Conservation (phyloP, 2,888 invertebrate genomes). For the Plagodis dolabraria region DNA sequence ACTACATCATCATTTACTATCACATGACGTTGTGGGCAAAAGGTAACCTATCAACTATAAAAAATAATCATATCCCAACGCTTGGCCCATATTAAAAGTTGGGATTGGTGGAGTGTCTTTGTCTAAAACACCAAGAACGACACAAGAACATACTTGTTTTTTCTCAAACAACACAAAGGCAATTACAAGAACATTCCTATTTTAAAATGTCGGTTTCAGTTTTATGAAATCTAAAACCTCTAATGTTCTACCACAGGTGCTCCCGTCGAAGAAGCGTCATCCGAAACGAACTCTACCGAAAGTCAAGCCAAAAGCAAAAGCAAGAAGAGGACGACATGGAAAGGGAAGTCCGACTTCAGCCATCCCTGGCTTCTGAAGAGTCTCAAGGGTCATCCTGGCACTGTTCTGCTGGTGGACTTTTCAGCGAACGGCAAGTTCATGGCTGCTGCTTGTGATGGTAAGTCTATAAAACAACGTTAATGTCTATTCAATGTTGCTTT, state of each 20-base stretch:
- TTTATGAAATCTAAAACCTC: too few relatives aligned
- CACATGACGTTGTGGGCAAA: too few relatives aligned
- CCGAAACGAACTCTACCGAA: constrained; percentile 59
- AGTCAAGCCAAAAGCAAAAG: constrained; percentile 68
- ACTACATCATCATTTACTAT: too few relatives aligned
- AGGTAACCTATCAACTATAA: too few relatives aligned
- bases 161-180: too few relatives aligned
- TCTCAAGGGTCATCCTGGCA: constrained; percentile 92
- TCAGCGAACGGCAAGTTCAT: constrained; percentile 94
- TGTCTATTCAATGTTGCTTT: background rate
- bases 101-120: too few relatives aligned
- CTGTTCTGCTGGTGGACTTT: constrained; percentile 91
- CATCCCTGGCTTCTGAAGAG: constrained; percentile 93
- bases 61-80: too few relatives aligned
- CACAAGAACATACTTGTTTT: too few relatives aligned
- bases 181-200: too few relatives aligned
- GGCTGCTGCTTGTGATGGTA: constrained; percentile 94
- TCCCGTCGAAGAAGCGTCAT: constrained; percentile 61
- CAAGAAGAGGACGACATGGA: constrained; percentile 81
- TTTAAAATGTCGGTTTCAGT: too few relatives aligned
- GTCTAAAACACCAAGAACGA: too few relatives aligned
- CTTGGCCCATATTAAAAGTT: too few relatives aligned
- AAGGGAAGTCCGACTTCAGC: constrained; percentile 81
- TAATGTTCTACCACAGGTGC: constrained; percentile 51
- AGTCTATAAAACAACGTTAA: constrained; percentile 54